Evolutionary conservation across 2,113 vertebrate genomes (phyloP).

Genomic region (Oceanites oceanicus): DNA sequence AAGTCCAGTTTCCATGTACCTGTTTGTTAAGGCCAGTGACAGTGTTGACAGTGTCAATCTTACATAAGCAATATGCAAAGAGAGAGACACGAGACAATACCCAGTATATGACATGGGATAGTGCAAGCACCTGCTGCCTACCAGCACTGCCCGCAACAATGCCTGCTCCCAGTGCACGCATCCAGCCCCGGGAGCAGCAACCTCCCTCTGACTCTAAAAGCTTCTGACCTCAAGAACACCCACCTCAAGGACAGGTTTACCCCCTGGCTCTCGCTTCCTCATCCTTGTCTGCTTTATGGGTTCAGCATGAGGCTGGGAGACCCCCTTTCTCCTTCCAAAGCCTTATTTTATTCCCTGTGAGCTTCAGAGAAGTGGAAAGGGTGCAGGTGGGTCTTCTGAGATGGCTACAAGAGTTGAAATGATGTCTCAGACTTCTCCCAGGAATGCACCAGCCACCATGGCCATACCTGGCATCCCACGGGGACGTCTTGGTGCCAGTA

Average conservation of each 20-base stretch:
- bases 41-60: neutral
- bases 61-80: neutral
- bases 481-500: neutral
- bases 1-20: neutral
- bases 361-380: neutral
- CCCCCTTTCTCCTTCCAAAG: neutral
- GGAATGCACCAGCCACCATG: rapidly evolving
- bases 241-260: neutral
- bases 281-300: neutral
- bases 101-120: neutral
- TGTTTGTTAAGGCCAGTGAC: neutral
- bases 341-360: neutral
- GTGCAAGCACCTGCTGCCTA: neutral
- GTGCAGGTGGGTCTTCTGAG: neutral
- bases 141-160: neutral
- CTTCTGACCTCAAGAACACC: neutral
- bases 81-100: neutral
- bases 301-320: neutral
- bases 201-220: neutral
- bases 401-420: neutral
- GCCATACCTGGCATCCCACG: neutral
- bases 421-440: neutral
- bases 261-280: neutral
- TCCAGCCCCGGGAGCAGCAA: neutral
- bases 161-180: neutral